Evolutionary conservation across 2,113 vertebrate genomes (phyloP), one percentile per base, ranked within the genome.

Genomic region (Chloroceryle aenea): DNA sequence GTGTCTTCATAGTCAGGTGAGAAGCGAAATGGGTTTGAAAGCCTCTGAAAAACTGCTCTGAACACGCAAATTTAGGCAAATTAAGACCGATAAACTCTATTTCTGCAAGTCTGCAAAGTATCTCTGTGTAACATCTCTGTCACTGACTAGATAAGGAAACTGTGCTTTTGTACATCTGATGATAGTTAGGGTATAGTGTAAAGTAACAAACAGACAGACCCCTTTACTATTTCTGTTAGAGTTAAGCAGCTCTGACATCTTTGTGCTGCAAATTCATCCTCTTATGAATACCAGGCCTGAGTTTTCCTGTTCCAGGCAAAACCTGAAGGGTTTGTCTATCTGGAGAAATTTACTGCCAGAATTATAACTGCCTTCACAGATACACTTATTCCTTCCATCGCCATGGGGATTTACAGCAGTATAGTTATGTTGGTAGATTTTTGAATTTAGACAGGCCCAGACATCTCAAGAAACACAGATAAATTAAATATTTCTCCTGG

Each of bases 261-360:
- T 52, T 77, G 30, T 64, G 47, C 36, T 75, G 40, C 38, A 71
- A 48, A 43, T 95, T 84, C 81, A 80, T 74, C 43, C 17, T 36
- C 34, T 93, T 59, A 29, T 25, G 83, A 84, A 53, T 56, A 94
- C 38, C 32, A 90, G 43, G 63, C 89, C 56, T 95, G 79, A 96
- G 84, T 92, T 90, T 94, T 93, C 76, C 52, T 78, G 47, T 88
- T 75, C 68, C 2, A 1, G 55, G 40, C 38, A 96, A 74, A 96
- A 93, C 61, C 40, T 81, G 79, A 71, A 78, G 64, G 72, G 42
- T 76, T 95, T 94, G 84, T 94, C 93, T 92, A 34, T 50, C 30
- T 29, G 5, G 25, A 71, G 69, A 93, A 95, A 96, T 94, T 94
- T 96, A 95, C 67, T 97, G 77, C 89, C 91, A 87, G 43, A 79